A percentile compares a stretch with the other conserved stretches of the same genome.
Conservation (phyloP, 2,888 invertebrate genomes). For the Rhagonycha lutea region DNA sequence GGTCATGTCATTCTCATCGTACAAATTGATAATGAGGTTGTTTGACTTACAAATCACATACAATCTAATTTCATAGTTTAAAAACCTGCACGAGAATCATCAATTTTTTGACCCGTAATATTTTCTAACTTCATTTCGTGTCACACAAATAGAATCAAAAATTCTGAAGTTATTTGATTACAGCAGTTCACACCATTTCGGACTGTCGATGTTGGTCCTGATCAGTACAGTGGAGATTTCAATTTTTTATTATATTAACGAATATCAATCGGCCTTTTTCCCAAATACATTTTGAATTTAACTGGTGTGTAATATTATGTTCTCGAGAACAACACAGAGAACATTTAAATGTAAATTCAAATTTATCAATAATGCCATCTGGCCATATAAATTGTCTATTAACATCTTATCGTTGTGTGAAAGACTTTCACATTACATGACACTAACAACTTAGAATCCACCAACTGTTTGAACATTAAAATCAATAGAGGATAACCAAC, state of each 20-base stretch:
- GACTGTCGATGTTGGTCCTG: neutral
- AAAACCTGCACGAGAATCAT: neutral
- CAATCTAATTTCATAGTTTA: conserved; percentile 10
- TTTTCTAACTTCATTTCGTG: neutral
- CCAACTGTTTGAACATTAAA: neutral
- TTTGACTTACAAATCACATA: conserved; percentile 8
- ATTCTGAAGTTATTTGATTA: neutral
- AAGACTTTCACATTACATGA: neutral
- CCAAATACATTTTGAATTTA: neutral
- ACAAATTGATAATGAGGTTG: conserved; percentile 14
- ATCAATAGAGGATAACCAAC: neutral
- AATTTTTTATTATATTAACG: too few relatives aligned
- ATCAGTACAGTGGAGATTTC: neutral
- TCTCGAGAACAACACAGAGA: neutral
- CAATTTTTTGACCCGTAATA: neutral
- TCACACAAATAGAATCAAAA: neutral
- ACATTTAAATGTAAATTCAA: neutral
- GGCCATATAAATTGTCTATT: neutral
- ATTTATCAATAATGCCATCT: neutral
- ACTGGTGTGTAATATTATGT: neutral
- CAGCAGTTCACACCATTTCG: neutral
- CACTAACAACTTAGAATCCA: neutral
- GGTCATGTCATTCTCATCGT: conserved; percentile 13
- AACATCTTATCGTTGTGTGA: neutral
- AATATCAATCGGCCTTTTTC: too few relatives aligned